Evolutionary conservation across 2,113 vertebrate genomes (phyloP).

Genomic region (Sapayoa aenigma): DNA sequence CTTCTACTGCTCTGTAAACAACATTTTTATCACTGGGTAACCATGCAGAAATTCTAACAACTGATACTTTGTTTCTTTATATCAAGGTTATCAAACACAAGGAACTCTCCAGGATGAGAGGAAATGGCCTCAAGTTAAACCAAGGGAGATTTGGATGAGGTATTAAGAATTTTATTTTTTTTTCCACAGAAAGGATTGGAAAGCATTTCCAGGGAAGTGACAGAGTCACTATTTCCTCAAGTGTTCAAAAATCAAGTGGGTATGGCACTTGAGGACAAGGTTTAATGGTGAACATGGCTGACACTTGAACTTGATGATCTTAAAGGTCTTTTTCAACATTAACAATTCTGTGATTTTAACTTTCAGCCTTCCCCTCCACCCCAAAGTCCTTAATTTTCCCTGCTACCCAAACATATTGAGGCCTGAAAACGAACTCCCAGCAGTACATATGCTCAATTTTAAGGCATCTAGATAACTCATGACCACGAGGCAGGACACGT

Average conservation of each 20-base stretch:
- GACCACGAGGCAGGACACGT: not conserved
- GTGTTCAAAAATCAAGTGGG: not conserved
- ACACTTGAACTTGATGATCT: not conserved
- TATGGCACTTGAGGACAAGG: not conserved
- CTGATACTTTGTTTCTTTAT: not conserved
- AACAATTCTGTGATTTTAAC: not conserved
- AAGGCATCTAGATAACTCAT: not conserved
- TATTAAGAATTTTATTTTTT: not conserved
- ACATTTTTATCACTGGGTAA: not conserved
- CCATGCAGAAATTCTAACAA: not conserved
- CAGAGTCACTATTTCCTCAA: not conserved
- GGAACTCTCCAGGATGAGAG: not conserved
- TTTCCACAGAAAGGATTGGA: not conserved
- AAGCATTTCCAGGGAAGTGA: not conserved
- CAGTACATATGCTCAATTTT: not conserved
- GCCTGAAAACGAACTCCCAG: not conserved
- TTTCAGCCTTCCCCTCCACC: not conserved
- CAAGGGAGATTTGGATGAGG: not conserved
- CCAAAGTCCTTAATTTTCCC: not conserved
- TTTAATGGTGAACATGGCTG: not conserved
- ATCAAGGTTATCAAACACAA: not conserved
- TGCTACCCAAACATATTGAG: not conserved
- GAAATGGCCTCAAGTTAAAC: not conserved
- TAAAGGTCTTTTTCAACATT: not conserved
- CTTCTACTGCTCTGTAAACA: conserved; percentile 69